Conservation (phyloP, 2,113 vertebrate genomes). For the Colius striatus region DNA sequence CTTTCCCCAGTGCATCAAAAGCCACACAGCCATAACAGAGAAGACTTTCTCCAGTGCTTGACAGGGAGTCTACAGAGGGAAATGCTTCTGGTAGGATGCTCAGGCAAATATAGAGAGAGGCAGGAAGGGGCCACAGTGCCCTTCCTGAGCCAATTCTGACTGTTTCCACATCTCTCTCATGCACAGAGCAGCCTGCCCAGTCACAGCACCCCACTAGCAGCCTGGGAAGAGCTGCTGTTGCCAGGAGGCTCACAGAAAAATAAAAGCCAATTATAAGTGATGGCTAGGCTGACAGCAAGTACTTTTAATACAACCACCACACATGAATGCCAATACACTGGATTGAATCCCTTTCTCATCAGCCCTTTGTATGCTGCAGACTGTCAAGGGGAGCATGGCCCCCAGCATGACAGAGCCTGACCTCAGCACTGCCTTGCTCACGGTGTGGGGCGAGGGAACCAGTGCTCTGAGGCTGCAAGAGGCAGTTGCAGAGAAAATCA, state of each 20-base stretch:
- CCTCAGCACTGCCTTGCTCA: background rate
- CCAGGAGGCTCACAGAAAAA: constrained; percentile 2
- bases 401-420: background rate
- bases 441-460: background rate
- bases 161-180: background rate
- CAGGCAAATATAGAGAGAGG: background rate
- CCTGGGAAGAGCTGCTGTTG: constrained; percentile 57
- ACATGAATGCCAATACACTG: background rate
- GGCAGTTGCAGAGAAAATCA: background rate
- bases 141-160: background rate
- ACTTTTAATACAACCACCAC: constrained; percentile 22
- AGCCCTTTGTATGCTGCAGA: constrained; percentile 7
- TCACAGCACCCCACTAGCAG: background rate
- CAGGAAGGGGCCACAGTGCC: background rate
- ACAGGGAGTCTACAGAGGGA: background rate
- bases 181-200: background rate
- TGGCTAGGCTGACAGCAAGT: constrained; percentile 31
- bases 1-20: background rate
- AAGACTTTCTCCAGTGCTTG: background rate
- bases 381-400: background rate
- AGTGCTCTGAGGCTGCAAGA: background rate
- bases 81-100: background rate
- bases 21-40: background rate
- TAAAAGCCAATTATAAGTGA: constrained; percentile 49
- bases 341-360: constrained; percentile 10